These are phyloP conservation scores for Chaetophractus vellerosus DNA, from an alignment of 2,797 vertebrate genomes.

Conservation along the genomic window DNA sequence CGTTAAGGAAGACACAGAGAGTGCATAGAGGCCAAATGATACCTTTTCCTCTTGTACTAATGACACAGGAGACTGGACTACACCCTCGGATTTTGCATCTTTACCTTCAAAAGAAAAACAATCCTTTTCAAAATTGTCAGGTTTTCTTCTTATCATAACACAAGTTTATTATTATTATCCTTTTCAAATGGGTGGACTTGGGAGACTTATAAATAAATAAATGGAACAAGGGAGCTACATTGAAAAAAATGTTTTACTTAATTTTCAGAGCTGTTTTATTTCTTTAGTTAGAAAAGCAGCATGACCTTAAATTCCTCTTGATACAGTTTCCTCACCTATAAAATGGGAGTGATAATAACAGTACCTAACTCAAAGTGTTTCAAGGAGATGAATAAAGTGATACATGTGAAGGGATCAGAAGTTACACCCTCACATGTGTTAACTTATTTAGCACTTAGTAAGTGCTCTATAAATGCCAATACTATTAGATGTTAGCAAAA, in stretches of 20 bases:
- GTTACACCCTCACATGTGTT: background rate
- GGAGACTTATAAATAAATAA: constrained; percentile 46
- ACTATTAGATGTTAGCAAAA: background rate
- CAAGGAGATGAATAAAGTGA: background rate
- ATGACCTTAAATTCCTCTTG: background rate
- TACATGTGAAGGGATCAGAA: background rate
- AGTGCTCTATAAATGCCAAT: background rate
- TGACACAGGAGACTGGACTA: constrained; percentile 92
- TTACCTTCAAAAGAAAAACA: constrained; percentile 92
- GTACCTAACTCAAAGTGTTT: background rate
- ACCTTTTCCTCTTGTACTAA: constrained; percentile 98
- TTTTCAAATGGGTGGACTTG: background rate
- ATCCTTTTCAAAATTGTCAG: constrained; percentile 18
- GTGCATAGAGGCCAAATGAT: constrained; percentile 97
- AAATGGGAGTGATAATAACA: background rate
- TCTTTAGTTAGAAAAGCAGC: background rate
- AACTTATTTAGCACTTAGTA: background rate
- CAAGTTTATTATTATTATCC: background rate
- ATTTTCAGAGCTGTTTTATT: constrained; percentile 5
- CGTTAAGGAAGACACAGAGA: constrained; percentile 96
- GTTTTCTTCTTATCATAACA: background rate
- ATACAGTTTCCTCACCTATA: background rate
- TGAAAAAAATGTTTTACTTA: constrained; percentile 29
- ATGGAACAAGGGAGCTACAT: constrained; percentile 1
- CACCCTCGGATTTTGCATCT: constrained; percentile 95